Percentiles rank a stretch among this genome's conserved stretches.
These are phyloP conservation scores for Myotis lucifugus DNA, from an alignment of 2,113 vertebrate genomes.

Conservation along the genomic window DNA sequence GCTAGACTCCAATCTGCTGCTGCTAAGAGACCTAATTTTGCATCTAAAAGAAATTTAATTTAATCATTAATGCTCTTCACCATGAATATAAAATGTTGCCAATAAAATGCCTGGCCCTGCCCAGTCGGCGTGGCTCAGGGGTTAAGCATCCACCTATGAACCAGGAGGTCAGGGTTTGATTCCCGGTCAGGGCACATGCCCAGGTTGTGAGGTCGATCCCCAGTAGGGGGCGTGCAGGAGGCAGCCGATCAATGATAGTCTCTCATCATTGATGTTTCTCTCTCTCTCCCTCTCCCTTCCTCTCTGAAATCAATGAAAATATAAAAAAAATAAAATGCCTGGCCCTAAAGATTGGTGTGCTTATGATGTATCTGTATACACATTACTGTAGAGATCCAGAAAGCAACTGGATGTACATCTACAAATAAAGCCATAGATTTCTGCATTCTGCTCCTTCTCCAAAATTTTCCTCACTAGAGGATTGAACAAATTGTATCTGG, in stretches of 20 bases:
- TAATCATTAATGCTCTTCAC: constrained; percentile 21
- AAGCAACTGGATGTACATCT: not conserved
- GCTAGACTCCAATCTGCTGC: constrained; percentile 26
- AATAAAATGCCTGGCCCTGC: not conserved
- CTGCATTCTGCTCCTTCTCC: not conserved
- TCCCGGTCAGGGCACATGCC: too few relatives aligned
- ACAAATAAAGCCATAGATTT: not conserved
- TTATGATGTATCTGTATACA: not conserved
- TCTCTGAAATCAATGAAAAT: too few relatives aligned
- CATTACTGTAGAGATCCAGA: not conserved
- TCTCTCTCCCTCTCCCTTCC: too few relatives aligned
- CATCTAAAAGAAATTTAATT: constrained; percentile 48
- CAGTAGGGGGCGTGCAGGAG: too few relatives aligned
- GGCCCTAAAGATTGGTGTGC: not conserved
- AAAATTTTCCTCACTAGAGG: not conserved
- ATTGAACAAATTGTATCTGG: not conserved
- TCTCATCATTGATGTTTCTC: too few relatives aligned
- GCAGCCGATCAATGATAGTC: too few relatives aligned
- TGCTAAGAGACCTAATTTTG: constrained; percentile 44
- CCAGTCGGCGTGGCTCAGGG: too few relatives aligned
- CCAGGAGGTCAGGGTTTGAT: too few relatives aligned
- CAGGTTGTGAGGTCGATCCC: too few relatives aligned
- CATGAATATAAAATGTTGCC: constrained; percentile 14
- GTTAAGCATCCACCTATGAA: too few relatives aligned
- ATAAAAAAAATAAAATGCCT: not conserved